Evolutionary conservation across 2,113 vertebrate genomes (phyloP).

Genomic region (Pyxicephalus adspersus): DNA sequence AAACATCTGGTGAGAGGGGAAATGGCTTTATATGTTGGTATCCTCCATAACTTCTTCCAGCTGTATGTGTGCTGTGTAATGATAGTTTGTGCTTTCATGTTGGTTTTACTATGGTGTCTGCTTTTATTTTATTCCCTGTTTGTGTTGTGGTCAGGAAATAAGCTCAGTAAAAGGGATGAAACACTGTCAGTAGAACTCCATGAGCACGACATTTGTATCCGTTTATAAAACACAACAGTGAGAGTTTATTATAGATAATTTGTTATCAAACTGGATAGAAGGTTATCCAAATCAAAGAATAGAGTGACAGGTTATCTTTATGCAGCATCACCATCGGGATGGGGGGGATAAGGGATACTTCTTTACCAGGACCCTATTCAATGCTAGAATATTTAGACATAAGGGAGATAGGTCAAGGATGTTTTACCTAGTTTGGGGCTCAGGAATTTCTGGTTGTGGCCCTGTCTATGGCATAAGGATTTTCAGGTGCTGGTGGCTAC

Average conservation of each 20-base stretch:
- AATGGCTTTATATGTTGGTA: background rate
- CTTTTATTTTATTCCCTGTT: background rate
- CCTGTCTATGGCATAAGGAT: too few species aligned
- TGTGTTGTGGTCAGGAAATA: background rate
- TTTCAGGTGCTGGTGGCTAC: too few species aligned
- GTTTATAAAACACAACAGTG: background rate
- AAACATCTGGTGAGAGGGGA: conserved; percentile 4
- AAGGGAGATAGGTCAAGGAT: too few species aligned
- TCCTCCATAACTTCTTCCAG: background rate
- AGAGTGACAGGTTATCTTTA: too few species aligned
- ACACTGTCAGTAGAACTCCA: too few species aligned
- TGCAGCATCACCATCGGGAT: too few species aligned
- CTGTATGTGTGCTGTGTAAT: background rate
- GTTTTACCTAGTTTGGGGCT: too few species aligned
- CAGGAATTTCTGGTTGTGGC: too few species aligned
- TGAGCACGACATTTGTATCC: background rate
- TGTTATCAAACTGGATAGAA: background rate
- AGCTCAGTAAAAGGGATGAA: background rate
- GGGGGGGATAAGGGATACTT: too few species aligned
- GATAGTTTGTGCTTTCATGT: conserved; percentile 2
- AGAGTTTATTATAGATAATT: background rate
- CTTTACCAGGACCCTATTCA: too few species aligned
- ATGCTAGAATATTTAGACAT: too few species aligned
- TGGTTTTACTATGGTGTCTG: background rate
- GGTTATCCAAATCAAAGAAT: too few species aligned